phyloP scores from a whole-genome alignment of 2,888 invertebrate species.

The Lamellibrachia columna region DNA sequence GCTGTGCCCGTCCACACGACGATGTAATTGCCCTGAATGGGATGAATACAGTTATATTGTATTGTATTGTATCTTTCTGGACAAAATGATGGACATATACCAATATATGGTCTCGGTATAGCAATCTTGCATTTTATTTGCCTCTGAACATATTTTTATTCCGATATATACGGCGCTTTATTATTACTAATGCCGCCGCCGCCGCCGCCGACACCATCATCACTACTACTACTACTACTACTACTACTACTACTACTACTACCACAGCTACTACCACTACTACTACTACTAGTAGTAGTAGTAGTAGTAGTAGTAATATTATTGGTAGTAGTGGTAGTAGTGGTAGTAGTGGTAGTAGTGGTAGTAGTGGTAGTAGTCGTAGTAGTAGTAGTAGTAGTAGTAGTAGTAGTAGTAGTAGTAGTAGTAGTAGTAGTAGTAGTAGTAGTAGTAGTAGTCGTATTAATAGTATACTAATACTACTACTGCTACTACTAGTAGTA shows the following conservation, averaged over 20 bases:
- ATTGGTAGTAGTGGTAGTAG: neutral
- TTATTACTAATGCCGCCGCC: constrained; percentile 18
- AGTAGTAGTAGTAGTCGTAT: constrained; percentile 17
- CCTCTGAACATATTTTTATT: too few relatives aligned
- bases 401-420: constrained; percentile 19
- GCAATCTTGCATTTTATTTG: too few relatives aligned
- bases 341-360: constrained; percentile 13
- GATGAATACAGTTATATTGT: too few relatives aligned
- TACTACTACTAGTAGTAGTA: constrained; percentile 25
- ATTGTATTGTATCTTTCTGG: too few relatives aligned
- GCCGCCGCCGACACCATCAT: neutral
- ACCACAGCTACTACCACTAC: constrained; percentile 25
- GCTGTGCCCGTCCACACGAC: too few relatives aligned
- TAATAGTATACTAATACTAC: constrained; percentile 21
- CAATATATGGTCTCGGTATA: too few relatives aligned
- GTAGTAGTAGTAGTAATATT: neutral
- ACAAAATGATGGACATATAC: too few relatives aligned
- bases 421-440: constrained; percentile 20
- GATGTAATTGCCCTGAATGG: too few relatives aligned
- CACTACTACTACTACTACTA: constrained; percentile 17
- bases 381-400: constrained; percentile 13
- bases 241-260: constrained; percentile 26
- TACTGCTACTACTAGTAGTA: constrained; percentile 23
- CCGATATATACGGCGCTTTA: neutral
- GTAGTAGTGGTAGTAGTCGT: neutral